Evolutionary conservation across 2,888 invertebrate genomes (phyloP).

Genomic region (Pteria penguin): DNA sequence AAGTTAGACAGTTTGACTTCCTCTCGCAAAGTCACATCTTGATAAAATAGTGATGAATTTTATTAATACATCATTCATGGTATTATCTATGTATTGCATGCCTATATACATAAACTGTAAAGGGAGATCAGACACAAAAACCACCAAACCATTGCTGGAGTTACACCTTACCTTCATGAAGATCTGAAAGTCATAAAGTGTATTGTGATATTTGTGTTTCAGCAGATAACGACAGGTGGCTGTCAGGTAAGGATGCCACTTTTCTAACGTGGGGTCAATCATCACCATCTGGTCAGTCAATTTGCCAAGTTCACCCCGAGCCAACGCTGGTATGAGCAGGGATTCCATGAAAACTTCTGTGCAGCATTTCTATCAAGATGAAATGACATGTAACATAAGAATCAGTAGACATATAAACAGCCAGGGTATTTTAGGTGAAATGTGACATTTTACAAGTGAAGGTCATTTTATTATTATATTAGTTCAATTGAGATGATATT

Average conservation of each 20-base stretch:
- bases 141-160: background rate
- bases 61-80: too few species aligned
- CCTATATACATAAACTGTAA: background rate
- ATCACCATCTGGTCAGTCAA: constrained; percentile 75
- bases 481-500: too few species aligned
- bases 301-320: constrained; percentile 70
- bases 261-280: constrained; percentile 75
- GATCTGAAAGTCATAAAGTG: constrained; percentile 79
- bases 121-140: background rate
- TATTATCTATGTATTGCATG: too few species aligned
- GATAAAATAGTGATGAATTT: too few species aligned
- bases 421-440: too few species aligned
- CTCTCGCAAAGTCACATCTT: too few species aligned
- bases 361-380: constrained; percentile 66
- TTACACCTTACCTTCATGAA: constrained; percentile 78
- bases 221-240: constrained; percentile 77
- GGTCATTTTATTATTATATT: too few species aligned
- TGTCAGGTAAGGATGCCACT: constrained; percentile 75
- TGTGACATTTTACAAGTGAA: too few species aligned
- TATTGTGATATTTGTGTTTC: constrained; percentile 70
- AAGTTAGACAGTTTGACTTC: too few species aligned
- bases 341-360: constrained; percentile 78
- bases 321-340: constrained; percentile 75
- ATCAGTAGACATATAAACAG: too few species aligned
- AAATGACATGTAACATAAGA: background rate